A percentile compares a stretch with the other conserved stretches of the same genome.
Evolutionary conservation across 2,888 invertebrate genomes (phyloP).

Genomic region (Ophion ellenae): DNA sequence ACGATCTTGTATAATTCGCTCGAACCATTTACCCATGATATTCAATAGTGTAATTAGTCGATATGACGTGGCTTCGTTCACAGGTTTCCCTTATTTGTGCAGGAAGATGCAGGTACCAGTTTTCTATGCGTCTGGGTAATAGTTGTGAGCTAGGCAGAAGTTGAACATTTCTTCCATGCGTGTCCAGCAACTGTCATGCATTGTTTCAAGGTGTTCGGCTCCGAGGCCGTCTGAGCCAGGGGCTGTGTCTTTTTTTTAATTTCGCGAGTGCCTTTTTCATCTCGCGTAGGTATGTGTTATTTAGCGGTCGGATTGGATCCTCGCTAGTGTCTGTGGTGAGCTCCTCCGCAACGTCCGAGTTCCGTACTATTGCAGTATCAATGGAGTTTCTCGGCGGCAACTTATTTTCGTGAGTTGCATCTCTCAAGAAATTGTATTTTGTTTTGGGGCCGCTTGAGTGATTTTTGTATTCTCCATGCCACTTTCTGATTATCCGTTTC

Average conservation of each 20-base stretch:
- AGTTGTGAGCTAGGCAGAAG: constrained; percentile 10
- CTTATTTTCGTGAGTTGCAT: constrained; percentile 15
- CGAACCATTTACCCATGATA: constrained; percentile 48
- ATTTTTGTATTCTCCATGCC: constrained; percentile 48
- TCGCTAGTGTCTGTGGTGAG: background rate
- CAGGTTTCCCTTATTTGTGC: constrained; percentile 29
- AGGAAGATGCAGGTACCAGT: constrained; percentile 34
- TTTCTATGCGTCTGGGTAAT: constrained; percentile 36
- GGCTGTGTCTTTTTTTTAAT: constrained; percentile 19
- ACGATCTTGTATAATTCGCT: constrained; percentile 37
- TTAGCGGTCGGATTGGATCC: background rate
- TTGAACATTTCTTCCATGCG: constrained; percentile 23
- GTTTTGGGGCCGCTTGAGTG: constrained; percentile 33
- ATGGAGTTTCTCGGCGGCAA: background rate
- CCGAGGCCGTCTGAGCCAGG: background rate
- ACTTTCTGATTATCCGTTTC: constrained; percentile 35
- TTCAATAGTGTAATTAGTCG: constrained; percentile 49
- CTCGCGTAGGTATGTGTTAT: constrained; percentile 9
- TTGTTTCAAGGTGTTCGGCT: constrained; percentile 7
- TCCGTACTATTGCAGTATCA: background rate
- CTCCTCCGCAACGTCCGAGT: background rate
- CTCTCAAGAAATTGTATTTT: constrained; percentile 11
- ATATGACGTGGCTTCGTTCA: constrained; percentile 37
- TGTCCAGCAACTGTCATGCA: constrained; percentile 15
- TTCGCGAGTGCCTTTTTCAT: constrained; percentile 17